These are phyloP conservation scores for Drosophila prosaltans DNA, from an alignment of 1,140 invertebrate species.

Conservation along the genomic window DNA sequence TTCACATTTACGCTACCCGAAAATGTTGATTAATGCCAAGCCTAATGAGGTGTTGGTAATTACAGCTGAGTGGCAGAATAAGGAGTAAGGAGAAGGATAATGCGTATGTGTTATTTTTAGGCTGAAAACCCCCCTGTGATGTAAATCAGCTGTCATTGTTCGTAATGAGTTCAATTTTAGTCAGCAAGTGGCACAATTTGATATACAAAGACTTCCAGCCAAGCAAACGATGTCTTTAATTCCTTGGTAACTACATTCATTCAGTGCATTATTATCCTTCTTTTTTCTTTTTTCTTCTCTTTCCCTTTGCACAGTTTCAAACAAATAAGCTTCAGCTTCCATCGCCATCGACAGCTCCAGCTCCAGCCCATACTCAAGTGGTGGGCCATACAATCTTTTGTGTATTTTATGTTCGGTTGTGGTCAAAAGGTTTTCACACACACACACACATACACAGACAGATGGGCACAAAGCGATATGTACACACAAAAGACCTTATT, in stretches of 20 bases:
- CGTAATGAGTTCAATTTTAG: slow-evolving; percentile 62
- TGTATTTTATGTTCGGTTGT: slow-evolving; percentile 33
- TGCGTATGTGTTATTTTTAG: slow-evolving; percentile 51
- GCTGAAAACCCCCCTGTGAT: slow-evolving; percentile 34
- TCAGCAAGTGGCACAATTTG: slow-evolving; percentile 35
- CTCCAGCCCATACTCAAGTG: slow-evolving; percentile 5
- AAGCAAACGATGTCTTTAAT: slow-evolving; percentile 41
- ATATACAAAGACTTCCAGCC: slow-evolving; percentile 35
- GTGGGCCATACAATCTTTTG: slow-evolving; percentile 32
- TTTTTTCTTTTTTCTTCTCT: no score
- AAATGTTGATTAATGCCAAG: slow-evolving; percentile 61
- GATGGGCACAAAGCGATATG: slow-evolving; percentile 3
- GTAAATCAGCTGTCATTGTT: slow-evolving; percentile 65
- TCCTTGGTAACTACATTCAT: slow-evolving; percentile 54
- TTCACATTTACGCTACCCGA: slow-evolving; percentile 11
- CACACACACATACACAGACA: slow-evolving; percentile 3
- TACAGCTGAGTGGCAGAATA: slow-evolving; percentile 25
- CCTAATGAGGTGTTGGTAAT: slow-evolving; percentile 71
- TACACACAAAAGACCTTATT: slow-evolving; percentile 61
- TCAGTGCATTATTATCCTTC: slow-evolving; percentile 29
- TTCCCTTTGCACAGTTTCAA: background rate
- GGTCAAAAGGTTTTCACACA: slow-evolving; percentile 32
- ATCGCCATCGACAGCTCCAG: background rate
- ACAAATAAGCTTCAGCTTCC: background rate
- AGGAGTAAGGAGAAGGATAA: background rate